Conservation (phyloP, 2,888 invertebrate genomes). For the Aphidius colemani region DNA sequence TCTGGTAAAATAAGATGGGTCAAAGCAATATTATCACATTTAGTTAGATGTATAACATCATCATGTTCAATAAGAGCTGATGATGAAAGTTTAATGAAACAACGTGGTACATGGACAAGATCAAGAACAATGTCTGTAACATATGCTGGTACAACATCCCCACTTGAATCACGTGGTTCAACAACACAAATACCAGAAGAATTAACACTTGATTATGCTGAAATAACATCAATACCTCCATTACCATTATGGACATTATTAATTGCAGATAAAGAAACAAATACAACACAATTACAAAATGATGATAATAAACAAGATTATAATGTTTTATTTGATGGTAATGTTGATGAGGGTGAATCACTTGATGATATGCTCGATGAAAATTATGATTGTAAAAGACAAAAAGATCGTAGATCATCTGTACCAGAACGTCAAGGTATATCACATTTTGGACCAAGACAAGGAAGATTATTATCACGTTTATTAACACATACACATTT, state of each 20-base stretch:
- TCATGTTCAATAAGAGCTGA: constrained; percentile 62
- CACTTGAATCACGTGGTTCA: constrained; percentile 76
- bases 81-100: constrained; percentile 58
- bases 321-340: constrained; percentile 86
- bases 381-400: constrained; percentile 66
- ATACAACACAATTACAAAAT: constrained; percentile 48
- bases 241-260: constrained; percentile 94
- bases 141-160: constrained; percentile 79
- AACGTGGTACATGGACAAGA: constrained; percentile 76
- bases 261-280: constrained; percentile 87
- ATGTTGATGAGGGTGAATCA: constrained; percentile 78
- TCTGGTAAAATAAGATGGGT: constrained; percentile 98
- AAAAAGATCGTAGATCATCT: constrained; percentile 70
- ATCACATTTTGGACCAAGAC: constrained; percentile 86
- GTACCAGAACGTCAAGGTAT: constrained; percentile 76
- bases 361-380: constrained; percentile 81
- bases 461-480: constrained; percentile 83
- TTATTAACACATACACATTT: constrained; percentile 93
- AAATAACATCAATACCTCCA: constrained; percentile 97
- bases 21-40: constrained; percentile 95
- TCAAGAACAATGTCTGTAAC: constrained; percentile 89
- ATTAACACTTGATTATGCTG: constrained; percentile 88
- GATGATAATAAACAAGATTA: constrained; percentile 72
- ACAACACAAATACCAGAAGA: constrained; percentile 85
- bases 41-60: constrained; percentile 77